phyloP scores from a whole-genome alignment of 2,888 invertebrate species.

The Campaea margaritaria region DNA sequence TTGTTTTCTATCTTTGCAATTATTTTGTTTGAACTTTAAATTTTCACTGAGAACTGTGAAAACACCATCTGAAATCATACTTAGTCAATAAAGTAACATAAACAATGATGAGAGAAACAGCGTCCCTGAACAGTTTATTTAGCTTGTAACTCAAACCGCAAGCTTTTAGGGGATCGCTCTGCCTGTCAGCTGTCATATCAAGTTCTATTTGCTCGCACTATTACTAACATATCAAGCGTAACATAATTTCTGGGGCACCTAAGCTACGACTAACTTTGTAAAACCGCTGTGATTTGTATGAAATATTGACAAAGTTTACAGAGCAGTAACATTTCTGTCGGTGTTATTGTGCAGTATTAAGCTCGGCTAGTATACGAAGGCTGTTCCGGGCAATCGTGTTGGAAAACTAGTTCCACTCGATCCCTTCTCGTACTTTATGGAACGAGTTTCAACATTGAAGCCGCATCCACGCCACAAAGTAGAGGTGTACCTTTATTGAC shows the following conservation, averaged over 20 bases:
- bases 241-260: conserved; percentile 23
- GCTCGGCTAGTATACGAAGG: conserved; percentile 15
- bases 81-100: neutral
- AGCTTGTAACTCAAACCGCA: conserved; percentile 29
- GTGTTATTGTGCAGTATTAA: conserved; percentile 37
- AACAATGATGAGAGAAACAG: conserved; percentile 14
- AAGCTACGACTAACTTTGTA: conserved; percentile 29
- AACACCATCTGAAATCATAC: no score
- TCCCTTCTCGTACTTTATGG: conserved; percentile 36
- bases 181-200: conserved; percentile 36
- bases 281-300: conserved; percentile 34
- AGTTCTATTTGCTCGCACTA: conserved; percentile 29
- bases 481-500: conserved; percentile 20
- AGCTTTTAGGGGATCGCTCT: conserved; percentile 37
- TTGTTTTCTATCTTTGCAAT: no score
- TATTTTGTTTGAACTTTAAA: no score
- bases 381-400: conserved; percentile 31
- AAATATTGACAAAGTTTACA: conserved; percentile 39
- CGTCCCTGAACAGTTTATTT: conserved; percentile 28
- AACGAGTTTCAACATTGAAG: conserved; percentile 9
- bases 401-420: conserved; percentile 30
- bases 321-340: conserved; percentile 37
- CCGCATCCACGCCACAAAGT: conserved; percentile 10
- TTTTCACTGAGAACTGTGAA: neutral
- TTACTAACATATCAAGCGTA: conserved; percentile 26